These are phyloP conservation scores for Cephalophus harveyi DNA, from an alignment of 2,113 vertebrate genomes.

Conservation along the genomic window DNA sequence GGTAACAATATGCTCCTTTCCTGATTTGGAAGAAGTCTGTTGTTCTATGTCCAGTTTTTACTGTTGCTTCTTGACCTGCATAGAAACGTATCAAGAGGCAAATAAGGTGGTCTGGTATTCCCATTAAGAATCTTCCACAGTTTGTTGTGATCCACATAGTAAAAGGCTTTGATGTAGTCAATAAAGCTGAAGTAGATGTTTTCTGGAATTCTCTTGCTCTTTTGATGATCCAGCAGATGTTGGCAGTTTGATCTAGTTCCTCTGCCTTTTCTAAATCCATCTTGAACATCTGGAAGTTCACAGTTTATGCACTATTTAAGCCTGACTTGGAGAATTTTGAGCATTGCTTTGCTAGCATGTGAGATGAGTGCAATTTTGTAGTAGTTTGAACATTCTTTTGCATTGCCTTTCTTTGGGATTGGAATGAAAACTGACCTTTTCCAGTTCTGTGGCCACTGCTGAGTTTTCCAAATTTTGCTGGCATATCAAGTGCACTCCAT, in stretches of 20 bases:
- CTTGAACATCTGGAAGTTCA: neutral
- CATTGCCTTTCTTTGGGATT: neutral
- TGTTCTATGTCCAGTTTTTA: neutral
- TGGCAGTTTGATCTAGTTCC: neutral
- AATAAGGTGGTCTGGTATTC: neutral
- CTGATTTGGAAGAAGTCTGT: neutral
- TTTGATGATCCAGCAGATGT: neutral
- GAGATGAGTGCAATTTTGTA: neutral
- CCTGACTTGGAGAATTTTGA: neutral
- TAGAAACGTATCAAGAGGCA: neutral
- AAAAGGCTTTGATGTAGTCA: neutral
- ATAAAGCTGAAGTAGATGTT: neutral
- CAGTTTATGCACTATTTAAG: neutral
- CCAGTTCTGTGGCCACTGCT: neutral
- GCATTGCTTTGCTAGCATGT: neutral
- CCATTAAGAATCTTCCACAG: neutral
- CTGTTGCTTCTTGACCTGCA: neutral
- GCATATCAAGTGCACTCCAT: neutral
- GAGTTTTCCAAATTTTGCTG: neutral
- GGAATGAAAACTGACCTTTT: neutral
- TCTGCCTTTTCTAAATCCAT: neutral
- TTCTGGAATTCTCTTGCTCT: neutral
- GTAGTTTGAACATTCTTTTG: neutral
- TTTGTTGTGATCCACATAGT: neutral
- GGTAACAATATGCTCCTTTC: neutral